These are phyloP conservation scores for Trachelus iudaicus DNA, from an alignment of 2,888 invertebrate species.

Conservation along the genomic window DNA sequence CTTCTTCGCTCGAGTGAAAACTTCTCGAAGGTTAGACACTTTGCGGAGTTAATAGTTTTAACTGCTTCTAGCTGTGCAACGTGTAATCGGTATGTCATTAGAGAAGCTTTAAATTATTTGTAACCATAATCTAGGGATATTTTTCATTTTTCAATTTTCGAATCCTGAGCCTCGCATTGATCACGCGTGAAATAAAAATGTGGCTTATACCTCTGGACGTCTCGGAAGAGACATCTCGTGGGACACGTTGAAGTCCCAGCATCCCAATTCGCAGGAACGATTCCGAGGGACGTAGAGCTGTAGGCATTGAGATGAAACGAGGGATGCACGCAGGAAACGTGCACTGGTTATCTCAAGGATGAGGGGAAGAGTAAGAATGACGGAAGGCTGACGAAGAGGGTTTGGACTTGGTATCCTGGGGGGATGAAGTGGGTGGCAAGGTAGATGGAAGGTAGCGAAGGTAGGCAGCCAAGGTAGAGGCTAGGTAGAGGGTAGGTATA, in stretches of 20 bases:
- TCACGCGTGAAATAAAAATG: not conserved
- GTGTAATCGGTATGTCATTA: not conserved
- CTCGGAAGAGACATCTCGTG: not conserved
- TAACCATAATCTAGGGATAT: not conserved
- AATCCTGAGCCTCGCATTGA: not conserved
- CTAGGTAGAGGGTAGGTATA: slow-evolving; percentile 37
- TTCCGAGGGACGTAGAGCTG: not conserved
- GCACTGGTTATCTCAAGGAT: not conserved
- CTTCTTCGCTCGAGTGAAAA: not conserved
- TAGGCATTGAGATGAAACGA: not conserved
- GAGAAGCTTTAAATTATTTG: not conserved
- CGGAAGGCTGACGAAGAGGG: not conserved
- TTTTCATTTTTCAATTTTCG: not conserved
- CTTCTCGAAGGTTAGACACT: not conserved
- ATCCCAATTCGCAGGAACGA: not conserved
- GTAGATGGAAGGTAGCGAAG: slow-evolving; percentile 8
- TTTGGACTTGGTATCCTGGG: not conserved
- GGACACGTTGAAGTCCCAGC: not conserved
- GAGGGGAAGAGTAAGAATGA: not conserved
- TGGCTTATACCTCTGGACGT: not conserved
- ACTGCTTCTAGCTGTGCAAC: not conserved
- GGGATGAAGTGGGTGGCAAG: slow-evolving; percentile 12
- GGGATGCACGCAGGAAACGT: not conserved
- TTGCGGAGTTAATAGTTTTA: not conserved
- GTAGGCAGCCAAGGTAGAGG: slow-evolving; percentile 6